Evolutionary conservation across 2,888 invertebrate genomes (phyloP), one percentile per base, ranked within the genome.

Genomic region (Lapara coniferarum): DNA sequence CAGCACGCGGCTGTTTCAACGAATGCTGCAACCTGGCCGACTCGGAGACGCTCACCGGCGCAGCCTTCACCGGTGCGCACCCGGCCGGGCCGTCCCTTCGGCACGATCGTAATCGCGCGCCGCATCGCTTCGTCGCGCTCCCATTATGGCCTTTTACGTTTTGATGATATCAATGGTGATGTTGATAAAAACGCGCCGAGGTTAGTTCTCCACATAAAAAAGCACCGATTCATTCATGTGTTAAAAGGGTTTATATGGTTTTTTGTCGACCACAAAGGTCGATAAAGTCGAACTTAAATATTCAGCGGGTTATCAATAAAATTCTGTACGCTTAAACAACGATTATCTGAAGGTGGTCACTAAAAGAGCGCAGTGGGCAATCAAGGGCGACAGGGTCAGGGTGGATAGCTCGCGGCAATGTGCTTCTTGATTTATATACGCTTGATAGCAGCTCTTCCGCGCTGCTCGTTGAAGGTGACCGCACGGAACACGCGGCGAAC

Each of bases 371-470:
- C 78, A 79, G 83, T 84, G 81, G 81, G 85, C 85, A 88, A 88
- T 89, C 86, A 89, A 85, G 87, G 83, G 63, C 63, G 63, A 84
- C 82, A 84, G 88, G 87, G 89, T 89, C 89, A 87, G 85, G 86
- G 80, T 84, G 81, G 82, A 75, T 76, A 70, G 85, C 87, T 83
- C 83, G 82, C 85, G 89, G 90, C 88, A 86, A 86, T 87, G 85
- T 63, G 63, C 81, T 85, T 86, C 84, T 86, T 91, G 91, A 92
- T 92, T 92, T 92, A 92, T 90, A 86, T 82, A 80, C 79, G 78
- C 84, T 85, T 85, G 90, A 90, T 89, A 90, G 84, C 84, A 83
- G 89, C 88, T 87, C 90, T 91, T 92, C 91, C 92, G 91, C 83
- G 85, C 89, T 89, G 86, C 89, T 87, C 85, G 85, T 83, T 91